Evolutionary conservation across 2,797 vertebrate genomes (phyloP).

Genomic region (Xenentodon cancila): DNA sequence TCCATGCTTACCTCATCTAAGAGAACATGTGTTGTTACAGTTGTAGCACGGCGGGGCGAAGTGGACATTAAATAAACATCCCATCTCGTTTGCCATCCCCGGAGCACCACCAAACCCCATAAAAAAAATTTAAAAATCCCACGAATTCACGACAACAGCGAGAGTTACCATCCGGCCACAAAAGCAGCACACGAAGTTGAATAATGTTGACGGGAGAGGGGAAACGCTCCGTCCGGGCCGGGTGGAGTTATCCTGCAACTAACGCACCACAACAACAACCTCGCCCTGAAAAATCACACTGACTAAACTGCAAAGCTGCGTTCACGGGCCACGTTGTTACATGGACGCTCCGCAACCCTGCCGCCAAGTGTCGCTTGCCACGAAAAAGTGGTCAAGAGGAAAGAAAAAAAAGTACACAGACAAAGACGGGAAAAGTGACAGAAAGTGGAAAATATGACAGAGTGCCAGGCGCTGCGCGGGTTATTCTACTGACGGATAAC

Average conservation of each 20-base stretch:
- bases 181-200: conserved; percentile 17
- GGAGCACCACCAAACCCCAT: conserved; percentile 31
- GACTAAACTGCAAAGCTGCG: conserved; percentile 32
- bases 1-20: conserved; percentile 57
- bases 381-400: conserved; percentile 15
- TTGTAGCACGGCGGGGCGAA: conserved; percentile 50
- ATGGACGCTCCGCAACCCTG: conserved; percentile 55
- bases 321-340: conserved; percentile 66
- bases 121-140: conserved; percentile 10
- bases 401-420: conserved; percentile 12
- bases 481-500: conserved; percentile 77
- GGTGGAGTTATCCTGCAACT: conserved; percentile 35
- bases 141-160: neutral
- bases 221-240: conserved; percentile 23
- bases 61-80: conserved; percentile 69
- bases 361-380: conserved; percentile 50
- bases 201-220: neutral
- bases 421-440: conserved; percentile 21
- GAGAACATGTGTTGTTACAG: conserved; percentile 54
- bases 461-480: conserved; percentile 32
- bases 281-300: conserved; percentile 53
- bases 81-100: conserved; percentile 48
- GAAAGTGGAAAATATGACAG: neutral
- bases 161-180: conserved; percentile 2
- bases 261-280: conserved; percentile 43